Conservation (phyloP, 2,797 vertebrate species). For the Hoplostethus atlanticus region DNA sequence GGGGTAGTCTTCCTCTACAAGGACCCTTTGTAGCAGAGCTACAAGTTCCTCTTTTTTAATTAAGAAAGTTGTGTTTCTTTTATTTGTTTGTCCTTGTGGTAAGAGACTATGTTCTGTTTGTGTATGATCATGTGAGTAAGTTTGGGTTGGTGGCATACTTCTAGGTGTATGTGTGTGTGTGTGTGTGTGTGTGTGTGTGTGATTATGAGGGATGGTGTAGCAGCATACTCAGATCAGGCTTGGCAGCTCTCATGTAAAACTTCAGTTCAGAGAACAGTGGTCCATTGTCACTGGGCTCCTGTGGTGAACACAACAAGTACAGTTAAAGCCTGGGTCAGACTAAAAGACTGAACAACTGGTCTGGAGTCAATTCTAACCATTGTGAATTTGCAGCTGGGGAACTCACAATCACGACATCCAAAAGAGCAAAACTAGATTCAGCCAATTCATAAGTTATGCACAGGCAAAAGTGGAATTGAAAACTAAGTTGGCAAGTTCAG, state of each 20-base stretch:
- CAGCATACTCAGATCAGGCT: conserved; percentile 93
- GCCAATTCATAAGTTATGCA: no score
- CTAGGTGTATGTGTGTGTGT: conserved; percentile 13
- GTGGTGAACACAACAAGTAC: conserved; percentile 34
- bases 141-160: conserved; percentile 32
- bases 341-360: no score
- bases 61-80: conserved; percentile 78
- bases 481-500: no score
- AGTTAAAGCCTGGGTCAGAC: not conserved
- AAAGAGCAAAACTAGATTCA: no score
- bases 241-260: conserved; percentile 98
- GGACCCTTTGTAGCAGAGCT: conserved; percentile 56
- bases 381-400: no score
- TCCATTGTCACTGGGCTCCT: conserved; percentile 97
- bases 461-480: no score
- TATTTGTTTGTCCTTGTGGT: conserved; percentile 70
- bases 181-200: conserved; percentile 22
- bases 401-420: no score
- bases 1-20: conserved; percentile 51
- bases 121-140: conserved; percentile 50
- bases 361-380: no score
- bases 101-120: conserved; percentile 35
- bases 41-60: conserved; percentile 80
- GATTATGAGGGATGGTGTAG: conserved; percentile 18
- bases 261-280: conserved; percentile 97